Base-by-base conservation (phyloP, 2,888 invertebrate genomes). In the Laspeyria flexula region DNA sequence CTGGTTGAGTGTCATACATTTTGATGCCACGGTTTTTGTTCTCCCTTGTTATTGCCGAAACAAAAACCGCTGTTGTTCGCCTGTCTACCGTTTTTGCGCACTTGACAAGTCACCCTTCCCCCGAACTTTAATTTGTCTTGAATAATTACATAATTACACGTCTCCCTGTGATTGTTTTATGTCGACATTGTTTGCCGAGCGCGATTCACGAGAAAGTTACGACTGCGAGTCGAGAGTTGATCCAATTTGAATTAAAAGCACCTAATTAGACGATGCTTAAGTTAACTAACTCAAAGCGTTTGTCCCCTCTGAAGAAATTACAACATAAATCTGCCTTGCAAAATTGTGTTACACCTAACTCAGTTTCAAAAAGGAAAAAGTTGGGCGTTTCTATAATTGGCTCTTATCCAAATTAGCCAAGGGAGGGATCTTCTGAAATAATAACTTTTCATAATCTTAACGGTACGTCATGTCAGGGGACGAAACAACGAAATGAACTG, bases 401-500 rank as follows among this genome's bases (percentile, higher is more conserved):
- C 87, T 83, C 77, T 84, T 81, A 82, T 77, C 77, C 79, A 83
- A 88, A 88, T 87, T 82, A 88, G 83, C 75, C 64, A 65, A 60
- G 51, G 62, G 72, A 72, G 75, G 75, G 65, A 74, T 77, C 78
- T 81, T 77, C 74, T 72, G 74, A 83, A 78, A 80, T 84, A 86
- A 87, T 86, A 88, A 88, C 83, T 88, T 88, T 86, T 88, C 85
- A 88, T 86, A 87, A 86, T 87, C 87, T 83, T 83, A 82, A 85
- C 85, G 79, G 85, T 82, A 85, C 83, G n/a, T n/a, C n/a, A 87
- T 85, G 84, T 86, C 85, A 84, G 77, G 80, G 85, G 84, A 79
- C 77, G 83, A 79, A 82, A 84, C 86, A 87, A 83, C 86, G 79
- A 86, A 90, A 90, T 90, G 86, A 90, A 89, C 90, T 90, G 90